Evolutionary conservation across 2,888 invertebrate species (phyloP).

Genomic region (Andrena bicolor): DNA sequence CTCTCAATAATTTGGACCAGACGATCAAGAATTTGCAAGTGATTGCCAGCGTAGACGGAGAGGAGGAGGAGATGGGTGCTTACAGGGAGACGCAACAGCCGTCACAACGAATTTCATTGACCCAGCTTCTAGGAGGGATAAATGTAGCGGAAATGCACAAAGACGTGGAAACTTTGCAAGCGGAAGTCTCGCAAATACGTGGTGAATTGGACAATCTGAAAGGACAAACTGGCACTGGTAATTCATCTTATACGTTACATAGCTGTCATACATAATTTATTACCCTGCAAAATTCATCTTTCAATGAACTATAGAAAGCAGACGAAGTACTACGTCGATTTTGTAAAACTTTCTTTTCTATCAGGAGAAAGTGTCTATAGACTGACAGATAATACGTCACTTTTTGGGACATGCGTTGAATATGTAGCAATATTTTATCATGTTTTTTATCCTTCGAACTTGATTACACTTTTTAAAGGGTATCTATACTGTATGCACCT

Average conservation of each 20-base stretch:
- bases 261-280: background rate
- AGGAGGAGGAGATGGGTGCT: background rate
- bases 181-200: slow-evolving; percentile 61
- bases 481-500: too few relatives aligned
- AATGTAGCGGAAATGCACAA: slow-evolving; percentile 65
- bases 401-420: too few relatives aligned
- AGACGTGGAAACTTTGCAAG: slow-evolving; percentile 61
- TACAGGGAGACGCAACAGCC: background rate
- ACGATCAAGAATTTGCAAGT: slow-evolving; percentile 51
- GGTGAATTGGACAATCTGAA: slow-evolving; percentile 59
- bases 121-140: slow-evolving; percentile 50
- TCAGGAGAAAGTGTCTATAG: too few relatives aligned
- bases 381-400: too few relatives aligned
- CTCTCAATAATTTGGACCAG: slow-evolving; percentile 51
- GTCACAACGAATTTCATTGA: slow-evolving; percentile 36
- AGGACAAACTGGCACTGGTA: slow-evolving; percentile 29
- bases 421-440: too few relatives aligned
- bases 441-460: too few relatives aligned
- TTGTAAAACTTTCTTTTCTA: too few relatives aligned
- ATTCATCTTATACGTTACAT: background rate
- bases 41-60: slow-evolving; percentile 3
- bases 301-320: too few relatives aligned
- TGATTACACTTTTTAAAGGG: too few relatives aligned
- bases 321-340: too few relatives aligned
- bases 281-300: too few relatives aligned